Evolutionary conservation across 2,113 vertebrate genomes (phyloP).

Genomic region (Poecile atricapillus): DNA sequence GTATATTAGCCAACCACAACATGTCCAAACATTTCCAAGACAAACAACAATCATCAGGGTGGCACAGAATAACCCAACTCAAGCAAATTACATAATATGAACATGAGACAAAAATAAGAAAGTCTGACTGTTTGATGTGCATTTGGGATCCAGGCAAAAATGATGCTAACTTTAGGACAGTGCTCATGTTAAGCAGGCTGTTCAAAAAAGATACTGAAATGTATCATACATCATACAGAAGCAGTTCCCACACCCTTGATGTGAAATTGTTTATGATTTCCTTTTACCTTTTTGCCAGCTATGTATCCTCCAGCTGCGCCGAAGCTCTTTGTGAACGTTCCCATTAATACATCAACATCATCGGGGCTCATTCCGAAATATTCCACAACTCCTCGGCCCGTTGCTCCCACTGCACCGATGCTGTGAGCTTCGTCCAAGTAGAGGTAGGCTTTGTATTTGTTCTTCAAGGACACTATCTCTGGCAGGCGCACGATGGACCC

Average conservation of each 20-base stretch:
- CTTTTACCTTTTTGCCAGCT: constrained; percentile 88
- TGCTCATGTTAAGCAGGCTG: neutral
- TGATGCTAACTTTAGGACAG: neutral
- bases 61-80: neutral
- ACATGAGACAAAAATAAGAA: constrained; percentile 18
- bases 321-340: constrained; percentile 95
- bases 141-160: neutral
- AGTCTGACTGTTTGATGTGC: neutral
- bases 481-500: constrained; percentile 86
- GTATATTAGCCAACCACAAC: constrained; percentile 13
- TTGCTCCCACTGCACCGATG: constrained; percentile 82
- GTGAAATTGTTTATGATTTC: neutral
- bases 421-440: constrained; percentile 95
- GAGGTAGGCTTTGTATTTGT: constrained; percentile 93
- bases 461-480: constrained; percentile 88
- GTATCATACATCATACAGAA: neutral
- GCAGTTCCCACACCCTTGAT: neutral
- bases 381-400: constrained; percentile 85
- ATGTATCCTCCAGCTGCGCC: constrained; percentile 89
- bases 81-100: constrained; percentile 37
- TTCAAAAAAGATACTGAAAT: neutral
- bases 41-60: constrained; percentile 11
- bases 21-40: constrained; percentile 38
- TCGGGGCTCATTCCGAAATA: constrained; percentile 80
- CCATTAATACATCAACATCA: constrained; percentile 90